Evolutionary conservation across 2,113 vertebrate genomes (phyloP), one percentile per base, ranked within the genome.

Genomic region (Bostrychus sinensis): DNA sequence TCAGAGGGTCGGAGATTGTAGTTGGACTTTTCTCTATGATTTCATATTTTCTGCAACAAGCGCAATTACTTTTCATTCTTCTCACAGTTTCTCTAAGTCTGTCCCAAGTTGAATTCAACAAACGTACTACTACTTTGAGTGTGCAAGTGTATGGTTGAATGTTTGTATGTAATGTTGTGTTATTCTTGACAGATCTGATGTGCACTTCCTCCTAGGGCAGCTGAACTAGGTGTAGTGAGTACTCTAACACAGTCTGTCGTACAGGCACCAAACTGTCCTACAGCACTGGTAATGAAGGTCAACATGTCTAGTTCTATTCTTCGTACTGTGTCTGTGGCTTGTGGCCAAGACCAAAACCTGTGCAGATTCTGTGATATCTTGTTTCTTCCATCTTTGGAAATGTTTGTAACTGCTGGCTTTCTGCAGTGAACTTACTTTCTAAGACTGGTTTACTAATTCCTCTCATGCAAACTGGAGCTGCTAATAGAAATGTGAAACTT

Each of bases 11-110:
- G 10, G 28, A 28, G n/a, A 37, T 39, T 4, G 41, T 25, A 30
- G 11, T 0, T 41, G 46, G 30, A 41, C 23, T 17, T 45, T 56
- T 62, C 42, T 22, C 5, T 57, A 45, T 66, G 32, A 68, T 51
- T 32, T 37, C 11, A 56, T 72, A 59, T 61, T 43, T 48, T 48
- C 62, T 54, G 34, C 59, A 73, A 66, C 62, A 59, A 76, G 77
- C 65, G 59, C 57, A 56, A 45, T 65, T 56, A 66, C 70, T 57
- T 43, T 77, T 81, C 68, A 66, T 81, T 67, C 6, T 28, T 19
- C 14, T 17, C 25, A 34, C 4, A 66, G 32, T 37, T 59, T 39
- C 72, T 77, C 25, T 37, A 61, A 17, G 43, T 77, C 71, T 42
- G 43, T 62, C 71, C 30, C 37, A 17, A n/a, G 54, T 74, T 23